Evolutionary conservation across 2,888 invertebrate genomes (phyloP).

Genomic region (Pristionchus entomophagus): DNA sequence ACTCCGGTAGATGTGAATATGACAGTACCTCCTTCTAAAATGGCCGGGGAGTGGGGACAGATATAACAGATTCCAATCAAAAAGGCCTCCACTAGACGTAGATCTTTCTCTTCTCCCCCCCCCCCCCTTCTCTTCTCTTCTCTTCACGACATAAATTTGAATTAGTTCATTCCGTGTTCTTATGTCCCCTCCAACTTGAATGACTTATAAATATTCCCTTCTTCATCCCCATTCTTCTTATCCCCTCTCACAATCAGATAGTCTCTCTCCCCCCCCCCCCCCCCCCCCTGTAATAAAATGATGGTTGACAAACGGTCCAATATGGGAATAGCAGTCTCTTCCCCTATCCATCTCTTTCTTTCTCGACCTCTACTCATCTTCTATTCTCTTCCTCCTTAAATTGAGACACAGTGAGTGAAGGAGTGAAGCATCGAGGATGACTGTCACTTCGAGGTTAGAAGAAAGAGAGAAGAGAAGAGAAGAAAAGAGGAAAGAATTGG

Average conservation of each 20-base stretch:
- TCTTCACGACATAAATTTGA: not conserved
- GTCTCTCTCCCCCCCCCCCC: no score
- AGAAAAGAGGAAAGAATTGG: constrained; percentile 9
- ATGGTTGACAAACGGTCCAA: no score
- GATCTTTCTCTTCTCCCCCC: no score
- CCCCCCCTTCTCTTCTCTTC: not conserved
- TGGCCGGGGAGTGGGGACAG: no score
- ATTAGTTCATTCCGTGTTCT: not conserved
- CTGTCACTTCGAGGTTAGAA: not conserved
- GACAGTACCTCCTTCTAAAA: no score
- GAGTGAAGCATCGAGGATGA: not conserved
- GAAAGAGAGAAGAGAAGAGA: constrained; percentile 37
- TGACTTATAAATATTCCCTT: no score
- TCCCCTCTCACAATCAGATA: constrained; percentile 4
- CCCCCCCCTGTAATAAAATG: no score
- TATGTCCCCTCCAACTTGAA: no score
- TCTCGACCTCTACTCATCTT: constrained; percentile 37
- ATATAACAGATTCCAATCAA: no score
- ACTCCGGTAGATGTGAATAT: no score
- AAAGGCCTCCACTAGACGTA: no score
- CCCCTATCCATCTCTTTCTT: not conserved
- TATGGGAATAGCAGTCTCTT: no score
- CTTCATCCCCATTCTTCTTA: not conserved
- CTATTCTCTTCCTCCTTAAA: constrained; percentile 30
- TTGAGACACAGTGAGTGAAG: constrained; percentile 24